Conservation (phyloP, 2,888 invertebrate genomes). For the Chydorus sphaericus region DNA sequence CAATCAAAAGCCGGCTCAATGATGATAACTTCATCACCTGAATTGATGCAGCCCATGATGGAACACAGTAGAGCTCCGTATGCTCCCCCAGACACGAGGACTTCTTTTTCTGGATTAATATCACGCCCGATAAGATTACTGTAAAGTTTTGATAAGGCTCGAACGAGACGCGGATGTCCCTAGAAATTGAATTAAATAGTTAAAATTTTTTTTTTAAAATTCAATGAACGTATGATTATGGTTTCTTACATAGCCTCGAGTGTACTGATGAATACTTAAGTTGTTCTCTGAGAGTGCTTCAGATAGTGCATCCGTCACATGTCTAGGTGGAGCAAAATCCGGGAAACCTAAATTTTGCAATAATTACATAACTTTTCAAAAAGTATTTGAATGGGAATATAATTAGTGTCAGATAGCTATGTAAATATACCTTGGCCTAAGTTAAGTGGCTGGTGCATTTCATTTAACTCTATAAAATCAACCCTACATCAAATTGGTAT, state of each 20-base stretch:
- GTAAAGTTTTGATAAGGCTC: slow-evolving; percentile 69
- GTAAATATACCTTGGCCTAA: slow-evolving; percentile 93
- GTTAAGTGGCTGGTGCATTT: slow-evolving; percentile 74
- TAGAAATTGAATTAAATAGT: slow-evolving; percentile 30
- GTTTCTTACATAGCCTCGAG: slow-evolving; percentile 76
- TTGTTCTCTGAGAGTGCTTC: slow-evolving; percentile 51
- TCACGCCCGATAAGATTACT: slow-evolving; percentile 54
- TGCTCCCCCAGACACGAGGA: slow-evolving; percentile 81
- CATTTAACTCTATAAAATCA: slow-evolving; percentile 70
- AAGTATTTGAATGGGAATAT: too few relatives aligned
- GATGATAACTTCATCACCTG: slow-evolving; percentile 67
- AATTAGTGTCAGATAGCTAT: too few relatives aligned
- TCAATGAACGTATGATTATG: neutral
- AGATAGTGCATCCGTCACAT: slow-evolving; percentile 60
- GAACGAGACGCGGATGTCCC: slow-evolving; percentile 84
- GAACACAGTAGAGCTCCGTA: slow-evolving; percentile 83
- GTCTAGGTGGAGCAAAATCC: slow-evolving; percentile 71
- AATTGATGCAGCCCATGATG: slow-evolving; percentile 72
- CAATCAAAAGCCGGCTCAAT: slow-evolving; percentile 98
- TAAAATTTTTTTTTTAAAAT: neutral
- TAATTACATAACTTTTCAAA: neutral
- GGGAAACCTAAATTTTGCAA: slow-evolving; percentile 66
- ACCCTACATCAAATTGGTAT: slow-evolving; percentile 52
- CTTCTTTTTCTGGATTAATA: slow-evolving; percentile 72
- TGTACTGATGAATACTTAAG: slow-evolving; percentile 75